A percentile compares a stretch with the other conserved stretches of the same genome.
Conservation (phyloP, 2,888 invertebrate species). For the Morinoia aosen region DNA sequence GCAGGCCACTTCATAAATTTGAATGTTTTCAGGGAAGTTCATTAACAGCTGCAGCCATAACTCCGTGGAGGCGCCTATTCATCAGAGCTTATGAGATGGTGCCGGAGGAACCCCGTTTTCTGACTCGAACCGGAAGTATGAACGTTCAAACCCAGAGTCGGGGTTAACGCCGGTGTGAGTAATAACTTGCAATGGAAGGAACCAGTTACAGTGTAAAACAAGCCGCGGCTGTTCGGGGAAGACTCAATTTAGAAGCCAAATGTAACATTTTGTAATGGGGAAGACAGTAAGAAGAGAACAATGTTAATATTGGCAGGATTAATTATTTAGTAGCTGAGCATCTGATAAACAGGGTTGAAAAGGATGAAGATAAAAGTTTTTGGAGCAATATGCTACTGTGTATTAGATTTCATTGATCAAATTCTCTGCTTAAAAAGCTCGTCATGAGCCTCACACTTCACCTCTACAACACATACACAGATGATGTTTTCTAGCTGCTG, state of each 20-base stretch:
- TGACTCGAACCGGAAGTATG: not conserved
- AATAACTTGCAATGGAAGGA: not conserved
- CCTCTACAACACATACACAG: no score
- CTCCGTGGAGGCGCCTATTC: not conserved
- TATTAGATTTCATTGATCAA: not conserved
- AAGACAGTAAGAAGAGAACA: not conserved
- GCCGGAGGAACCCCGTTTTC: not conserved
- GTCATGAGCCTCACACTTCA: not conserved
- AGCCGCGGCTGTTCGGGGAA: not conserved
- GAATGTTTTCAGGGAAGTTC: not conserved
- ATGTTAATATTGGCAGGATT: not conserved
- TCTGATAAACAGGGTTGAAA: not conserved
- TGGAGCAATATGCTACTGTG: not conserved
- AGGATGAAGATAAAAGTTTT: not conserved
- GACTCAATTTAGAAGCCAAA: not conserved
- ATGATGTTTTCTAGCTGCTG: no score
- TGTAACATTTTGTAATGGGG: not conserved
- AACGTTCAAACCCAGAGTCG: not conserved
- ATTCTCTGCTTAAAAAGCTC: not conserved
- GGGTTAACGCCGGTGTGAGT: not conserved
- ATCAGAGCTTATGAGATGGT: not conserved
- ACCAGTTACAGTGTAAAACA: not conserved
- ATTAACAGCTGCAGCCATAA: constrained; percentile 17
- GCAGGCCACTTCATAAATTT: not conserved
- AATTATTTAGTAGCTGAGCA: not conserved